phyloP scores from a whole-genome alignment of 2,888 invertebrate genomes.

The Spilosoma lubricipeda region DNA sequence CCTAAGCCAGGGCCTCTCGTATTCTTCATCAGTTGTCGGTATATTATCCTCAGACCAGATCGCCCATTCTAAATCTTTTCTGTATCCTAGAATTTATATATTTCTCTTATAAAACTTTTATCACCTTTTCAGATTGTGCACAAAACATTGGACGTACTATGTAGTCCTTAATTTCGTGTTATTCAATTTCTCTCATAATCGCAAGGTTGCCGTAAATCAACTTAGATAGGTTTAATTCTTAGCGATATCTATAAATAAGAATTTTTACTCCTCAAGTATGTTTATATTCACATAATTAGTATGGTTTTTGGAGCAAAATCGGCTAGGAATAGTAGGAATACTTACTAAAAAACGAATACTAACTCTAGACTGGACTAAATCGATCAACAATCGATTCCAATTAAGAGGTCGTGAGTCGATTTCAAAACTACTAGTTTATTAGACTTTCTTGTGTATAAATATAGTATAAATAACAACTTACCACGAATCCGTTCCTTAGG shows the following conservation, averaged over 20 bases:
- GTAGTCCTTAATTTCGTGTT: background rate
- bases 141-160: background rate
- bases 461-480: constrained; percentile 28
- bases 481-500: constrained; percentile 73
- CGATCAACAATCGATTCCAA: background rate
- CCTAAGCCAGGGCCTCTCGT: constrained; percentile 90
- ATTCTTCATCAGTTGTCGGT: constrained; percentile 89
- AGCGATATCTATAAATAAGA: background rate
- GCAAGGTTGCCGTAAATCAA: background rate
- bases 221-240: background rate
- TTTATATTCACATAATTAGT: background rate
- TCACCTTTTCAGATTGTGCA: background rate
- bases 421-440: background rate
- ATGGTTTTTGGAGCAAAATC: too few species aligned
- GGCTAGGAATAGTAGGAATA: too few species aligned
- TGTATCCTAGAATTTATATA: constrained; percentile 76
- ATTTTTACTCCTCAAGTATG: background rate
- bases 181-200: background rate
- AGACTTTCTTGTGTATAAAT: background rate
- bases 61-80: constrained; percentile 91
- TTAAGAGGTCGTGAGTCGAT: background rate
- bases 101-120: background rate
- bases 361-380: background rate
- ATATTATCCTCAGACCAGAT: constrained; percentile 88
- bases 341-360: background rate